A percentile compares a stretch with the other conserved stretches of the same genome.
These are phyloP conservation scores for Pica pica DNA, from an alignment of 2,113 vertebrate genomes.

Conservation along the genomic window DNA sequence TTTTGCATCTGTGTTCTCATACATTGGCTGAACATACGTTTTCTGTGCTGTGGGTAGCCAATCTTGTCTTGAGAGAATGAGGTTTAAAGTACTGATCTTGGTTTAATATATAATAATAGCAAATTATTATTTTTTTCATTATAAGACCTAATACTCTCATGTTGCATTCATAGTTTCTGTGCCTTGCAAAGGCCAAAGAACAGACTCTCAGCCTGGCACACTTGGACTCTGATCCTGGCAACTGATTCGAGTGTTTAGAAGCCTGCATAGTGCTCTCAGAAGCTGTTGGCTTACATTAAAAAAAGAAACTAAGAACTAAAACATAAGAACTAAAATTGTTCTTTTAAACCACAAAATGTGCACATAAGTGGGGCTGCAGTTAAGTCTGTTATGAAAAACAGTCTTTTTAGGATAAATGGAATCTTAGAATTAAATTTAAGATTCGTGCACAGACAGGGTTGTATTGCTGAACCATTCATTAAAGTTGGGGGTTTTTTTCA, in stretches of 20 bases:
- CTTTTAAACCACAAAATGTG: not conserved
- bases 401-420: not conserved
- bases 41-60: not conserved
- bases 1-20: not conserved
- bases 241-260: not conserved
- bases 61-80: not conserved
- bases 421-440: not conserved
- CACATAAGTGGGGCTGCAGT: not conserved
- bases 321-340: not conserved
- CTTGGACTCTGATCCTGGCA: not conserved
- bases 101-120: not conserved
- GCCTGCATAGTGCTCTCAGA: not conserved
- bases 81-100: not conserved
- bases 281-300: not conserved
- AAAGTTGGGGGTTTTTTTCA: not conserved
- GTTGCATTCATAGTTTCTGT: not conserved
- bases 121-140: not conserved
- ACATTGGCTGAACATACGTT: not conserved
- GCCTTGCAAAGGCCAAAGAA: not conserved
- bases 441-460: not conserved
- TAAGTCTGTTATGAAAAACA: not conserved
- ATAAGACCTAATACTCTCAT: not conserved
- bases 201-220: not conserved
- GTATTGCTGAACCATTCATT: not conserved
- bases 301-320: not conserved